Base-by-base conservation (phyloP, 2,888 invertebrate genomes). In the Myathropa florea region DNA sequence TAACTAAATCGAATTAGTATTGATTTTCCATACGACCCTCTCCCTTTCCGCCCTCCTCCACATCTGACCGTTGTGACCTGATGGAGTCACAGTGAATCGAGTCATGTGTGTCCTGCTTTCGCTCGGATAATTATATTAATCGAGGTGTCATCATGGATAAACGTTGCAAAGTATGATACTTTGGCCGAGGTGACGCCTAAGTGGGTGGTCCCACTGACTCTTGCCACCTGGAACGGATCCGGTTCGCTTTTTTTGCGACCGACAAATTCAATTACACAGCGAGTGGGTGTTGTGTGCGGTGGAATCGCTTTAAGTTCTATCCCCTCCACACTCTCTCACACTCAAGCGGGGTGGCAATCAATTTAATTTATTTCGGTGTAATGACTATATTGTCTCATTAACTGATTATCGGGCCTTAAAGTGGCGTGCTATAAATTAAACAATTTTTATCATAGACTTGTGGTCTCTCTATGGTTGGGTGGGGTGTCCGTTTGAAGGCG, bases 1-100 rank as follows among this genome's bases (percentile, higher is more conserved):
- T 53, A 79, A 33, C 53, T 33, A 68, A 76, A 79, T 71, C 65
- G 79, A 72, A 79, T 79, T 65, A 79, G 64, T 79, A 79, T 79
- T 60, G 79, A 79, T 79, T 72, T 64, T 71, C 53, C 23, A 33
- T 7, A 28, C 39, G 46, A 33, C 12, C 46, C 46, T 0, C 18
- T 4, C 6, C 3, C 30, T 30, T 6, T 30, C 4, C 30, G 30
- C 36, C 9, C 12, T 14, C 36, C 36, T 2, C 14, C 1, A 14
- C 12, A 10, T 1, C n/a, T 7, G 46, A 33, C 12, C 33, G 33
- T 33, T 33, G 33, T 63, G 55, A 36, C 68, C 60, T 33, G 61
- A 68, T 55, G 70, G 63, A 78, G 70, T 63, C 78, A 46, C 12
- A 39, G 12, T 21, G 53, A 64, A 46, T 36, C 61, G 55, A 70